Percentiles rank a stretch among this genome's conserved stretches.
phyloP scores from a whole-genome alignment of 2,888 invertebrate genomes.

The Pyrochroa serraticornis region DNA sequence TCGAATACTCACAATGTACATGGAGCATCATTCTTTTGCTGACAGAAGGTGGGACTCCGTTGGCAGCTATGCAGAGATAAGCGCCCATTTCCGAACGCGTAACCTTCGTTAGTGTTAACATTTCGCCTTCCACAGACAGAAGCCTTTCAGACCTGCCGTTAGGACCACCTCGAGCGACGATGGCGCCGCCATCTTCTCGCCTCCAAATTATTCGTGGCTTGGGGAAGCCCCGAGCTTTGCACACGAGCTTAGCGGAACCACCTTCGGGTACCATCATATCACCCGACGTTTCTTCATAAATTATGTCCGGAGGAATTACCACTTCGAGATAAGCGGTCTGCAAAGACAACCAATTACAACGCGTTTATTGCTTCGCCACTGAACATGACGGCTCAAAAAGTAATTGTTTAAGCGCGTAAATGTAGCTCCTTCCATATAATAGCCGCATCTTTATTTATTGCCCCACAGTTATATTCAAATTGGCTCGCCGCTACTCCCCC shows the following conservation, averaged over 20 bases:
- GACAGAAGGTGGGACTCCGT: conserved; percentile 86
- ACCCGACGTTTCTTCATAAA: conserved; percentile 88
- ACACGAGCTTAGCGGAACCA: conserved; percentile 84
- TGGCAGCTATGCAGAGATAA: conserved; percentile 87
- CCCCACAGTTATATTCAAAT: conserved; percentile 22
- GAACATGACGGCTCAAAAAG: conserved; percentile 17
- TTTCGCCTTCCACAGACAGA: conserved; percentile 76
- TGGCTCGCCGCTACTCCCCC: conserved; percentile 11
- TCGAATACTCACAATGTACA: conserved; percentile 81
- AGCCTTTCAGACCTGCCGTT: conserved; percentile 81
- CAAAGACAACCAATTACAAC: conserved; percentile 27
- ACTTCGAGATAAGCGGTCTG: conserved; percentile 77
- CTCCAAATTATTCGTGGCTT: conserved; percentile 86
- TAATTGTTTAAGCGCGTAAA: conserved; percentile 23
- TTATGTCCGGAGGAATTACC: conserved; percentile 88
- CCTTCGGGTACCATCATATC: conserved; percentile 96
- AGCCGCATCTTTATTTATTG: conserved; percentile 16
- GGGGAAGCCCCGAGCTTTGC: conserved; percentile 84
- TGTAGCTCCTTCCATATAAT: conserved; percentile 13
- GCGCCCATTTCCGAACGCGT: conserved; percentile 90
- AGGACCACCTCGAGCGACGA: conserved; percentile 76
- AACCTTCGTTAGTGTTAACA: conserved; percentile 81
- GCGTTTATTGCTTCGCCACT: conserved; percentile 18
- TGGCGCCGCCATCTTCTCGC: conserved; percentile 83
- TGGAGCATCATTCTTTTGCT: conserved; percentile 91